Evolutionary conservation across 2,888 invertebrate genomes (phyloP).

Genomic region (Seira sanloemensis): DNA sequence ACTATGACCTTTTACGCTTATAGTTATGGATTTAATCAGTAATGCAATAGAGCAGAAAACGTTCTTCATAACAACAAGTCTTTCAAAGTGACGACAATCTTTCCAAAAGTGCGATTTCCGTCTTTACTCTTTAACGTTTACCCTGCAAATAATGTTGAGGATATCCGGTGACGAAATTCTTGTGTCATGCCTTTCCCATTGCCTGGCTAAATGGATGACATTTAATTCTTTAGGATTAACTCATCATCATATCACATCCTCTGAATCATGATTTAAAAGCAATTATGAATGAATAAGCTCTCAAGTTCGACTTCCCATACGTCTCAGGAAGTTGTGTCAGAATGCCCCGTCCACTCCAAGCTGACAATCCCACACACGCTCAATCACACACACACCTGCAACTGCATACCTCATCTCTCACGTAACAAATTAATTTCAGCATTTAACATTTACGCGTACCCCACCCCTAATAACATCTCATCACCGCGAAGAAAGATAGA

Average conservation of each 20-base stretch:
- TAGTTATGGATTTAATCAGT: too few relatives aligned
- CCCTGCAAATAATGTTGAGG: neutral
- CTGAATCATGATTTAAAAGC: too few relatives aligned
- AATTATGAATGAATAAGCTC: too few relatives aligned
- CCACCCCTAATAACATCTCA: slow-evolving; percentile 1
- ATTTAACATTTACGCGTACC: neutral
- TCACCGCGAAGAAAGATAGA: neutral
- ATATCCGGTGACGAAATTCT: slow-evolving; percentile 4
- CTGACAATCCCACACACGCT: neutral
- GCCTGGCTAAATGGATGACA: too few relatives aligned
- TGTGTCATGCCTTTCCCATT: too few relatives aligned
- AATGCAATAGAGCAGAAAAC: too few relatives aligned
- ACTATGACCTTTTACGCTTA: too few relatives aligned
- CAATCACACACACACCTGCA: neutral
- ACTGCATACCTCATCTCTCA: neutral
- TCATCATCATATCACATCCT: too few relatives aligned
- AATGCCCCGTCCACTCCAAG: neutral
- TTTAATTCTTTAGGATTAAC: too few relatives aligned
- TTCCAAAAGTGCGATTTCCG: neutral
- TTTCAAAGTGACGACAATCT: neutral
- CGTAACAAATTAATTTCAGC: slow-evolving; percentile 1
- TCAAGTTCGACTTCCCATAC: too few relatives aligned
- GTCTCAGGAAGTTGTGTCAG: too few relatives aligned
- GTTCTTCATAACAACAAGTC: too few relatives aligned
- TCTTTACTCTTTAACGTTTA: neutral